Percentiles rank a stretch among this genome's conserved stretches.
Evolutionary conservation across 2,888 invertebrate species (phyloP).

Genomic region (Tetramorium bicarinatum): DNA sequence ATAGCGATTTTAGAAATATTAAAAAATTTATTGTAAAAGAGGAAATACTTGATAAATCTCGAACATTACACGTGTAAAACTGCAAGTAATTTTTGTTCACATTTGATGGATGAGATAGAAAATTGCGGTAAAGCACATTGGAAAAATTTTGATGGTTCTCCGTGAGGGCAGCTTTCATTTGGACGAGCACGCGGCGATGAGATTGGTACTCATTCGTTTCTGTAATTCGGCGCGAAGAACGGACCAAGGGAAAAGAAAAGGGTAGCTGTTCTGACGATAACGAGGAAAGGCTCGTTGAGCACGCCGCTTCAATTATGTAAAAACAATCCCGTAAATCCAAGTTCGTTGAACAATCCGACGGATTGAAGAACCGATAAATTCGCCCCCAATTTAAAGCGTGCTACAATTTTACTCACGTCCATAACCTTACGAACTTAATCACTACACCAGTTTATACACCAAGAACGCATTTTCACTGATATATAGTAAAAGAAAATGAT

Average conservation of each 20-base stretch:
- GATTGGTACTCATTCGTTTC: slow-evolving; percentile 39
- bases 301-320: slow-evolving; percentile 49
- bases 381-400: not conserved
- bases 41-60: not conserved
- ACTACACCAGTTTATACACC: not conserved
- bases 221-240: slow-evolving; percentile 37
- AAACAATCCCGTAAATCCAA: slow-evolving; percentile 39
- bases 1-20: not conserved
- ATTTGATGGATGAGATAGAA: slow-evolving; percentile 16
- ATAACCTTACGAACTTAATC: slow-evolving; percentile 11
- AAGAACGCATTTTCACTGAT: not conserved
- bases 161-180: slow-evolving; percentile 15
- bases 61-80: not conserved
- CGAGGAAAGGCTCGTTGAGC: slow-evolving; percentile 47
- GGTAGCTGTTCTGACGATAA: slow-evolving; percentile 11
- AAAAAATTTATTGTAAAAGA: not conserved
- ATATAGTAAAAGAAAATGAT: too few relatives aligned
- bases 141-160: slow-evolving; percentile 28
- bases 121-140: slow-evolving; percentile 17
- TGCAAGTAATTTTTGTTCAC: slow-evolving; percentile 18
- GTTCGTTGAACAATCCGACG: not conserved
- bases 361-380: slow-evolving; percentile 26
- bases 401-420: not conserved
- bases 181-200: slow-evolving; percentile 13
- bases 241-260: slow-evolving; percentile 7